Evolutionary conservation across 2,888 invertebrate species (phyloP).

Genomic region (Psylliodes chrysocephalus): DNA sequence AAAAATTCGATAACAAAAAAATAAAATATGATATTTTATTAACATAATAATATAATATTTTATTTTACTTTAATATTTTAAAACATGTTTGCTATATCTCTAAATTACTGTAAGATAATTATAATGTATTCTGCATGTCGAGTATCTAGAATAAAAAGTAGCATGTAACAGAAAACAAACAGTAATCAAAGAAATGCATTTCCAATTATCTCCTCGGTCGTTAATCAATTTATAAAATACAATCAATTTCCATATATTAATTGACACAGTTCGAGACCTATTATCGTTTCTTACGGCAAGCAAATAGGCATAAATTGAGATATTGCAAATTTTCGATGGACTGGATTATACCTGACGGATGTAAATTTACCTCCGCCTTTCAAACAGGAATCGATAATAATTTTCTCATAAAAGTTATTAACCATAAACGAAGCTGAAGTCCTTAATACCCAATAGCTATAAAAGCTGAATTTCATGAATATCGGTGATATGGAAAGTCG

Average conservation of each 20-base stretch:
- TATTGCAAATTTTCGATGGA: constrained; percentile 19
- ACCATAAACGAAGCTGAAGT: constrained; percentile 34
- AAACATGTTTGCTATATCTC: too few relatives aligned
- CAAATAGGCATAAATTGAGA: constrained; percentile 17
- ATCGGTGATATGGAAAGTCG: constrained; percentile 28
- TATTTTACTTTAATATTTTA: too few relatives aligned
- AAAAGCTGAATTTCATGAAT: constrained; percentile 36
- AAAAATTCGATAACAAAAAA: too few relatives aligned
- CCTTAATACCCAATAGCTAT: constrained; percentile 35
- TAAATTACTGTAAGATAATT: too few relatives aligned
- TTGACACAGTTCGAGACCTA: constrained; percentile 3
- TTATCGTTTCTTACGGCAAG: constrained; percentile 1
- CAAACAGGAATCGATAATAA: constrained; percentile 30
- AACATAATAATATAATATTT: too few relatives aligned
- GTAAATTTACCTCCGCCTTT: constrained; percentile 26
- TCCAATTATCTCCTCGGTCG: constrained; percentile 5
- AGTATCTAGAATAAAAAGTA: too few relatives aligned
- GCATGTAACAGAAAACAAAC: too few relatives aligned
- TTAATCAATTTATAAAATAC: constrained; percentile 7
- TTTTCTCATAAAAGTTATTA: constrained; percentile 39
- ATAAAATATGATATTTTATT: too few relatives aligned
- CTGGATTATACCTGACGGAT: constrained; percentile 20
- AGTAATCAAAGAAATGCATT: not conserved
- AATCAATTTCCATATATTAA: constrained; percentile 3
- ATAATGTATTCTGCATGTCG: too few relatives aligned